Percentiles rank a stretch among this genome's conserved stretches.
Conservation (phyloP, 2,113 vertebrate species). For the Globicephala melas region DNA sequence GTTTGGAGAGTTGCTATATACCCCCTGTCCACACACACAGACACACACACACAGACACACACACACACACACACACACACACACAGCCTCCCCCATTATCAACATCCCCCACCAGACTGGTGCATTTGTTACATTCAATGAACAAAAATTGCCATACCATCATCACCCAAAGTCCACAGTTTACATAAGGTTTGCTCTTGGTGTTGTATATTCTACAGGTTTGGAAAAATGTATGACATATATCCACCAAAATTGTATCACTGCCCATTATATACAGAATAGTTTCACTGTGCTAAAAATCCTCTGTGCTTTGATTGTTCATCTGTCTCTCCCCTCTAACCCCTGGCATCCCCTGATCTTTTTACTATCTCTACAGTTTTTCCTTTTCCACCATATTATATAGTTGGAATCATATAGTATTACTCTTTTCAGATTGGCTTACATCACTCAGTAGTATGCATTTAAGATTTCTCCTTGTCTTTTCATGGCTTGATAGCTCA, state of each 20-base stretch:
- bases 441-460: too few species aligned
- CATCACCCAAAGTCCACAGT: too few species aligned
- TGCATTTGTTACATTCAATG: fast-evolving
- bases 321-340: fast-evolving
- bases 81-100: too few species aligned
- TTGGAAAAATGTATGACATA: background rate
- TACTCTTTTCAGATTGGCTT: background rate
- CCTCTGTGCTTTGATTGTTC: background rate
- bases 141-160: fast-evolving
- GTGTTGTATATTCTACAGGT: background rate
- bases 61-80: background rate
- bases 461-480: background rate
- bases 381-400: background rate
- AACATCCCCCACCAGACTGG: too few species aligned
- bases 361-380: background rate
- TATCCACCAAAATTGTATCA: fast-evolving
- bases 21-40: background rate
- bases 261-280: background rate
- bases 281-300: background rate
- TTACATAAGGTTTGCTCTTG: background rate
- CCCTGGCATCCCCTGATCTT: background rate
- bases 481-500: background rate
- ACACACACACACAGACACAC: too few species aligned
- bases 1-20: background rate
- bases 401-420: fast-evolving